Percentiles rank a stretch among this genome's conserved stretches.
These are phyloP conservation scores for Myopa tessellatipennis DNA, from an alignment of 2,888 invertebrate genomes.

Conservation along the genomic window DNA sequence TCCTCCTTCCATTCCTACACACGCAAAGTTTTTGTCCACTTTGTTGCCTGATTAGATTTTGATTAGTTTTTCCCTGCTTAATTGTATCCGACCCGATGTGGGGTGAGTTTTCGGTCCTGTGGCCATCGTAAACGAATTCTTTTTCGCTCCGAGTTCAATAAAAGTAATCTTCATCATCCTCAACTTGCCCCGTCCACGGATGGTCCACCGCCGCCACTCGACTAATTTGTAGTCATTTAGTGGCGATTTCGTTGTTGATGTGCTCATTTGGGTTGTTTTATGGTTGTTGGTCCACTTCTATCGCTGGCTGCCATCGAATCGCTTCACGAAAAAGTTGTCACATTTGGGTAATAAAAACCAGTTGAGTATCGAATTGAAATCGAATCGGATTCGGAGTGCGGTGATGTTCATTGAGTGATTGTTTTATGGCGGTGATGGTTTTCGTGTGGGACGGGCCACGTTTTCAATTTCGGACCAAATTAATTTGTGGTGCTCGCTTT, in stretches of 20 bases:
- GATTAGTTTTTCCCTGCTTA: conserved; percentile 16
- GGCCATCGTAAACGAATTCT: not conserved
- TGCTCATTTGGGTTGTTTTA: not conserved
- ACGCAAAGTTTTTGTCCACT: not conserved
- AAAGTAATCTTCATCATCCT: not conserved
- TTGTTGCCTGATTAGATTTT: conserved; percentile 30
- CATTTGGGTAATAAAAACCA: conserved; percentile 4
- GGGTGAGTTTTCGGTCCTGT: not conserved
- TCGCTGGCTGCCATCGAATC: too few species aligned
- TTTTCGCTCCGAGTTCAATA: not conserved
- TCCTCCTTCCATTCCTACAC: not conserved
- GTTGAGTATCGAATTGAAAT: not conserved
- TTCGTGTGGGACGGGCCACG: not conserved
- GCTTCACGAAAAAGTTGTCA: not conserved
- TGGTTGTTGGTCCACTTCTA: not conserved
- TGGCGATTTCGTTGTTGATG: conserved; percentile 11
- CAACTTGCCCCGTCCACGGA: not conserved
- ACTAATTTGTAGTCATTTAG: conserved; percentile 30
- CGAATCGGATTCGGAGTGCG: not conserved
- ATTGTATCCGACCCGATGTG: conserved; percentile 6
- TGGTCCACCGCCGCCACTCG: not conserved
- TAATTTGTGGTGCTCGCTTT: not conserved
- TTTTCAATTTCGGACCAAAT: not conserved
- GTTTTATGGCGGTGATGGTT: conserved; percentile 10
- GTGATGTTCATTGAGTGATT: not conserved